A percentile compares a stretch with the other conserved stretches of the same genome.
Conservation (phyloP, 2,888 invertebrate genomes). For the Papilio elwesi region DNA sequence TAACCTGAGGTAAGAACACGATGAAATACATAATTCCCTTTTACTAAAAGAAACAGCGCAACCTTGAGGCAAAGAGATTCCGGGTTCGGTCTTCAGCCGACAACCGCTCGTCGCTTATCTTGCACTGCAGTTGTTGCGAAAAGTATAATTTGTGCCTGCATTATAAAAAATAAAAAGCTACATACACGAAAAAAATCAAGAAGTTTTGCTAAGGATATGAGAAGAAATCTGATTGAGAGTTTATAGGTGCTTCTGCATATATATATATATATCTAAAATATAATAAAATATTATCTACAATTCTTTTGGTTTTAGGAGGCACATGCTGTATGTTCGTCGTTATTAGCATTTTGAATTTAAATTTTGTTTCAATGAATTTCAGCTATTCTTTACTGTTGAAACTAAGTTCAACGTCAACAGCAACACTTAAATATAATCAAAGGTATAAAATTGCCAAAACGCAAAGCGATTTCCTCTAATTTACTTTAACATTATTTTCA, state of each 20-base stretch:
- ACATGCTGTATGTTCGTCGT: too few relatives aligned
- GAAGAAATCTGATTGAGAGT: background rate
- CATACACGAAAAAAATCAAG: background rate
- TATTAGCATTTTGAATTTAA: too few relatives aligned
- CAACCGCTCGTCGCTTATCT: constrained; percentile 65
- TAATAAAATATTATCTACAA: too few relatives aligned
- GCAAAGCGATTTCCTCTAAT: background rate
- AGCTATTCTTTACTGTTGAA: too few relatives aligned
- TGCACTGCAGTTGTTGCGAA: constrained; percentile 45
- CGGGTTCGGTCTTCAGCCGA: constrained; percentile 69
- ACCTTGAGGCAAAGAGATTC: constrained; percentile 74
- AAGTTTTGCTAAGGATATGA: too few relatives aligned
- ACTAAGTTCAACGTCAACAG: background rate
- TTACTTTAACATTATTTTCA: background rate
- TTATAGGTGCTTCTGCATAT: background rate
- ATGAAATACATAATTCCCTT: constrained; percentile 28
- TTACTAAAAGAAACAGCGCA: constrained; percentile 60
- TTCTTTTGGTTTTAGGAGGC: too few relatives aligned
- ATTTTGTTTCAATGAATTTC: too few relatives aligned
- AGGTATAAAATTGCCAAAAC: background rate
- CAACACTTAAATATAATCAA: background rate
- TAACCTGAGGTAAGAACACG: constrained; percentile 9
- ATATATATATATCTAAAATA: too few relatives aligned
- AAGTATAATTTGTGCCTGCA: background rate
- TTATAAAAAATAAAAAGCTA: background rate